These are phyloP conservation scores for Augochlora pura DNA, from an alignment of 1,140 invertebrate genomes.

Conservation along the genomic window DNA sequence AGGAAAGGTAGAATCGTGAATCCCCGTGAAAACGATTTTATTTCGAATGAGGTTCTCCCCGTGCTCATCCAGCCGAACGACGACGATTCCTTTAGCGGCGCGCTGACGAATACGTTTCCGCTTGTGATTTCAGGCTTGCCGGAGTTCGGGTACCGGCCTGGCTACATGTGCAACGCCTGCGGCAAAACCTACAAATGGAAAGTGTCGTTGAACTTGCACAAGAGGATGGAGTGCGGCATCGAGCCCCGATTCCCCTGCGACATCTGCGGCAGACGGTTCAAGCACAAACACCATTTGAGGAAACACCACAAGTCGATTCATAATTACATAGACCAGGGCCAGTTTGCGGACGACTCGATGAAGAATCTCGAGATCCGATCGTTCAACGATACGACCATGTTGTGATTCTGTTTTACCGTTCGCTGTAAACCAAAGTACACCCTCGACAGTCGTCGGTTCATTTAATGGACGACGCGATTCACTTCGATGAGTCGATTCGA, in stretches of 20 bases:
- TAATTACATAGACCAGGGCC: constrained; percentile 33
- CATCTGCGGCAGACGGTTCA: constrained; percentile 71
- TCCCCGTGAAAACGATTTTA: neutral
- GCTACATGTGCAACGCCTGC: constrained; percentile 46
- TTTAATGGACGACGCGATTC: too few species aligned
- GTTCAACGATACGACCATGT: neutral
- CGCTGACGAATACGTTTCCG: neutral
- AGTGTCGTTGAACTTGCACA: constrained; percentile 75
- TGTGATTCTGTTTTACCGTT: neutral
- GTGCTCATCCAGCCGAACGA: neutral
- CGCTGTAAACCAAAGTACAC: neutral
- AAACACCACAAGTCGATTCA: constrained; percentile 73
- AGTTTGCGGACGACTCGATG: neutral
- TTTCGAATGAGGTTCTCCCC: neutral
- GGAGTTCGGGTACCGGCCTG: neutral
- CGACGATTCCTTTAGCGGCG: neutral
- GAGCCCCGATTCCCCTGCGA: constrained; percentile 75
- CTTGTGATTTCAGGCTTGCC: neutral
- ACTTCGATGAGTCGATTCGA: too few species aligned
- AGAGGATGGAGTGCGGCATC: constrained; percentile 77
- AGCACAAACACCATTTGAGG: constrained; percentile 70
- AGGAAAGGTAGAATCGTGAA: too few species aligned
- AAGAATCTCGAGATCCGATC: neutral
- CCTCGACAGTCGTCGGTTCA: neutral
- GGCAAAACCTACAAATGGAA: constrained; percentile 74